These are phyloP conservation scores for Cantharis flavilabris DNA, from an alignment of 2,888 invertebrate genomes.

Conservation along the genomic window DNA sequence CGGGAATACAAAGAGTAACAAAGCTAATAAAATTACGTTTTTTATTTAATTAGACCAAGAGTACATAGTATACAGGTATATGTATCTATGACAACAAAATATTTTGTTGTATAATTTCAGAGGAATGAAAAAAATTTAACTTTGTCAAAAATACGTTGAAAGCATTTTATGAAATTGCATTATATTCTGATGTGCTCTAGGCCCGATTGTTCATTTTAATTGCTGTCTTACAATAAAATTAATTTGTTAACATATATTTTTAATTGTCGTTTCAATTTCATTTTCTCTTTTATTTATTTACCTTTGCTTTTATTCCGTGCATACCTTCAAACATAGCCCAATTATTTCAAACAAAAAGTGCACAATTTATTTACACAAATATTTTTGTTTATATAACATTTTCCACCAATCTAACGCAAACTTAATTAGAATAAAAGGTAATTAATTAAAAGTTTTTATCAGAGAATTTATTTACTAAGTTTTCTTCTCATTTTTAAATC, in stretches of 20 bases:
- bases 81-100: background rate
- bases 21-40: background rate
- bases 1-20: background rate
- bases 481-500: background rate
- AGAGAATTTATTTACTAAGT: background rate
- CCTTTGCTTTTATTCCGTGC: background rate
- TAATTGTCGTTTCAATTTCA: background rate
- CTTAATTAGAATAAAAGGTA: background rate
- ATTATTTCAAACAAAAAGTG: background rate
- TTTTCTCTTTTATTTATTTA: background rate
- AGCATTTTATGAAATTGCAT: background rate
- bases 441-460: background rate
- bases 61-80: background rate
- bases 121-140: background rate
- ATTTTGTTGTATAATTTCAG: background rate
- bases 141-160: background rate
- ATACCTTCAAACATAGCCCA: background rate
- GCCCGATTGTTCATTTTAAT: background rate
- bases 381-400: background rate
- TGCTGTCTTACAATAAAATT: background rate
- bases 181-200: background rate
- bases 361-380: background rate
- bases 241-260: background rate
- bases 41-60: background rate
- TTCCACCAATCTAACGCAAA: background rate